Evolutionary conservation across 1,140 invertebrate genomes (phyloP).

Genomic region (Drosophila ercepeae): DNA sequence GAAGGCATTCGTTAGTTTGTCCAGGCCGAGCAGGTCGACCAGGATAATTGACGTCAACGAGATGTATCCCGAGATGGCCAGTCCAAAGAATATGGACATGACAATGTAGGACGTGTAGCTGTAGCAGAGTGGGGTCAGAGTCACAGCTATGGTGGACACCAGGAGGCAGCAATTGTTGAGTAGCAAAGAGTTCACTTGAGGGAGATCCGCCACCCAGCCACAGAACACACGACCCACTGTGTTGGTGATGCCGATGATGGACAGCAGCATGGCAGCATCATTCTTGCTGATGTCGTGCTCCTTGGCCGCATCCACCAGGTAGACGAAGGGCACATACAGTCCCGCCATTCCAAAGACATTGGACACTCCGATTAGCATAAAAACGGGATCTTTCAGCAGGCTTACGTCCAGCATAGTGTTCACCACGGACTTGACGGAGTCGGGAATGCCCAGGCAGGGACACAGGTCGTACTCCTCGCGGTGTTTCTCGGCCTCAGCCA

Average conservation of each 20-base stretch:
- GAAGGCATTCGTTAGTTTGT: conserved; percentile 98
- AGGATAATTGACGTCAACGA: conserved; percentile 99
- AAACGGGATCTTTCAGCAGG: conserved; percentile 94
- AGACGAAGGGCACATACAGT: conserved; percentile 97
- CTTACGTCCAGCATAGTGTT: conserved; percentile 97
- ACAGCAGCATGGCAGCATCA: conserved; percentile 94
- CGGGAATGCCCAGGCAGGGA: conserved; percentile 90
- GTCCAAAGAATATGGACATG: conserved; percentile 96
- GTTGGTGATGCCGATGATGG: conserved; percentile 98
- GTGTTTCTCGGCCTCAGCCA: conserved; percentile 87
- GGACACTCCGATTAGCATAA: conserved; percentile 96
- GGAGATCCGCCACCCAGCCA: conserved; percentile 93
- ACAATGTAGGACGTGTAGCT: conserved; percentile 91
- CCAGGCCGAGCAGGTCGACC: conserved; percentile 96
- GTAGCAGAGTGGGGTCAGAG: conserved; percentile 92
- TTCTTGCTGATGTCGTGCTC: conserved; percentile 88
- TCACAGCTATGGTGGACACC: conserved; percentile 94
- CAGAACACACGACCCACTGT: conserved; percentile 94
- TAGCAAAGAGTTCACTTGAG: conserved; percentile 94
- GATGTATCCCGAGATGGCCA: conserved; percentile 98
- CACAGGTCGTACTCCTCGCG: conserved; percentile 90
- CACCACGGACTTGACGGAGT: conserved; percentile 92
- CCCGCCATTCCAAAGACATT: conserved; percentile 97
- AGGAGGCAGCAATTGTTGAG: conserved; percentile 97
- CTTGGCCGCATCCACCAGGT: conserved; percentile 93